phyloP scores from a whole-genome alignment of 2,888 invertebrate species.

The Drosophila meridionalis region DNA sequence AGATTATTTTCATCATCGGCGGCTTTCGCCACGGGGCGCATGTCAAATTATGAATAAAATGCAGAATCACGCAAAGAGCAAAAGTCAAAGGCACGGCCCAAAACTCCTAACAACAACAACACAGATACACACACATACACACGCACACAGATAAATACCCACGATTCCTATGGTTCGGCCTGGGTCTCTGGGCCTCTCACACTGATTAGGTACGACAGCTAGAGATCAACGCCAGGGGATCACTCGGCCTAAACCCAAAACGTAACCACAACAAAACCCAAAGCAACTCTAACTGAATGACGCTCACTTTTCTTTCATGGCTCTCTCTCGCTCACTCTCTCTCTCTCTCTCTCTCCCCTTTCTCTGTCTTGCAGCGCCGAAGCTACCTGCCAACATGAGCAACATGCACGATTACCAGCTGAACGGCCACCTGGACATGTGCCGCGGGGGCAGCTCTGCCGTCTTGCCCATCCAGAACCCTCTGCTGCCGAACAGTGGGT shows the following conservation, averaged over 20 bases:
- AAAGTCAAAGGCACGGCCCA: slow-evolving; percentile 68
- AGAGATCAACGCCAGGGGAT: slow-evolving; percentile 80
- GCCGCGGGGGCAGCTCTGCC: slow-evolving; percentile 68
- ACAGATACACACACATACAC: slow-evolving; percentile 22
- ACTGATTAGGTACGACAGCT: slow-evolving; percentile 83
- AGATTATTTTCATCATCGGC: slow-evolving; percentile 82
- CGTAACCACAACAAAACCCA: slow-evolving; percentile 52
- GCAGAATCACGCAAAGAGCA: slow-evolving; percentile 77
- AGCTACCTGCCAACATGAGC: slow-evolving; percentile 86
- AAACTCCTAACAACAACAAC: slow-evolving; percentile 34
- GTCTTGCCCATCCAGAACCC: slow-evolving; percentile 75
- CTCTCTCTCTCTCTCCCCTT: slow-evolving; percentile 9
- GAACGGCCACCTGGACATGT: slow-evolving; percentile 83
- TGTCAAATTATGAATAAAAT: slow-evolving; percentile 82
- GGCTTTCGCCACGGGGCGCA: slow-evolving; percentile 82
- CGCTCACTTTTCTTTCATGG: slow-evolving; percentile 37
- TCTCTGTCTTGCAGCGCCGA: slow-evolving; percentile 87
- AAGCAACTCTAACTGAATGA: slow-evolving; percentile 47
- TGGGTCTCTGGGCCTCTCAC: slow-evolving; percentile 60
- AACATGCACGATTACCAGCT: slow-evolving; percentile 86
- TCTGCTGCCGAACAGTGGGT: slow-evolving; percentile 67
- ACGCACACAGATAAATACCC: slow-evolving; percentile 39
- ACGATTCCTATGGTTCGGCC: slow-evolving; percentile 43
- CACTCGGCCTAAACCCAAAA: slow-evolving; percentile 43
- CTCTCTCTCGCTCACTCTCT: slow-evolving; percentile 16